Base-by-base conservation (phyloP, 2,113 vertebrate species). In the Acinonyx jubatus region DNA sequence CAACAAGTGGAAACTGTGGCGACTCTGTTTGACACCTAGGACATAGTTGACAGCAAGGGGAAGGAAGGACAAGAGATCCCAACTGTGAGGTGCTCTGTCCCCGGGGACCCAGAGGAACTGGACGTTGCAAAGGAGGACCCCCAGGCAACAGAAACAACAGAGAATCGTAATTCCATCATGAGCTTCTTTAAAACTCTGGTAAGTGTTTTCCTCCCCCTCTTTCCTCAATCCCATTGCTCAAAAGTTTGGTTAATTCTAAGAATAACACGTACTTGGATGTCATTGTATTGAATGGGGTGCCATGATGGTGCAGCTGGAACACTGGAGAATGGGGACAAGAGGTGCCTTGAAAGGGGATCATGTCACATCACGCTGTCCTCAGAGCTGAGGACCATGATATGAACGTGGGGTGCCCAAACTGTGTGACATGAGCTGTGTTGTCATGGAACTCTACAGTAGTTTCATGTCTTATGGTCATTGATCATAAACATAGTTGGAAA, bases 111-210 rank as follows among this genome's bases (percentile, higher is more conserved):
- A 33, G 94, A 82, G 33, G 88, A 92, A 82, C 90, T 69, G 84
- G 97, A 96, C 71, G 55, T 10, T 96, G 83, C 96, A 50, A 87
- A 97, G 97, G 98, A 99, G 55, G 98, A 63, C 50, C 36, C 85
- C 90, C 98, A 98, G 78, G 91, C 96, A 16, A 93, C 91, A 66
- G 79, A 95, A 7, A 76, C 96, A 73, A 79, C 78, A 36, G 99
- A 99, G 76, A 98, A 99, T 71, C 99, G 98, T 76, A 99, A 98
- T 92, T 88, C 99, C 99, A 98, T 99, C 99, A 99, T 99, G 99
- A 99, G 99, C 98, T 99, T 99, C 99, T 99, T 99, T 98, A 99
- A 99, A 99, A 99, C 99, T 0, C 98, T 99, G 98, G 99, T 99
- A 98, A 99, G 99, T 98, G 6, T 0, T 80, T 90, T 33, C 36